phyloP scores from a whole-genome alignment of 2,888 invertebrate species.

The Catocala fraxini region DNA sequence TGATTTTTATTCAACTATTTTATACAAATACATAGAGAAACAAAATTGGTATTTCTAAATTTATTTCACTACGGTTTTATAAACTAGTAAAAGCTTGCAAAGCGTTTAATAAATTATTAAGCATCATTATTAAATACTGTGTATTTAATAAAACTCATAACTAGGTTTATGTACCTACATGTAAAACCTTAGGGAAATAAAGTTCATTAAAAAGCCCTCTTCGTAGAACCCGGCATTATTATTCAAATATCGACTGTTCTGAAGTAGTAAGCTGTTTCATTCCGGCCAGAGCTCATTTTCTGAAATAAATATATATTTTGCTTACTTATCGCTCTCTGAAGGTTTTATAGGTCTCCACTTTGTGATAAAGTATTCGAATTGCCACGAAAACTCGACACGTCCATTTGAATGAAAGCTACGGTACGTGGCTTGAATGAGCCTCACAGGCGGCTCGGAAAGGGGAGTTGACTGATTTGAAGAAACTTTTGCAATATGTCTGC shows the following conservation, averaged over 20 bases:
- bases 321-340: conserved; percentile 43
- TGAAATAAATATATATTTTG: conserved; percentile 28
- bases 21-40: neutral
- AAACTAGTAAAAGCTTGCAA: too few species aligned
- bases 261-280: neutral
- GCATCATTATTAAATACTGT: too few species aligned
- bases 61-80: too few species aligned
- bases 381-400: conserved; percentile 60
- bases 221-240: too few species aligned
- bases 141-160: too few species aligned
- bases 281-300: conserved; percentile 5
- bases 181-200: too few species aligned
- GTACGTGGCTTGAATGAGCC: conserved; percentile 62
- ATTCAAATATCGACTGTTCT: too few species aligned
- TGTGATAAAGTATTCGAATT: conserved; percentile 64
- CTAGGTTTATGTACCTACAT: too few species aligned
- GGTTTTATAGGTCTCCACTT: conserved; percentile 56
- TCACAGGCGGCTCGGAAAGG: conserved; percentile 24
- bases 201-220: too few species aligned
- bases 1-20: neutral
- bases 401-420: conserved; percentile 66
- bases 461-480: conserved; percentile 54
- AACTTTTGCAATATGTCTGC: conserved; percentile 39
- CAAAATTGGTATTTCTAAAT: too few species aligned
- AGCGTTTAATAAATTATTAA: too few species aligned